Evolutionary conservation across 2,888 invertebrate species (phyloP).

Genomic region (Luffia ferchaultella): DNA sequence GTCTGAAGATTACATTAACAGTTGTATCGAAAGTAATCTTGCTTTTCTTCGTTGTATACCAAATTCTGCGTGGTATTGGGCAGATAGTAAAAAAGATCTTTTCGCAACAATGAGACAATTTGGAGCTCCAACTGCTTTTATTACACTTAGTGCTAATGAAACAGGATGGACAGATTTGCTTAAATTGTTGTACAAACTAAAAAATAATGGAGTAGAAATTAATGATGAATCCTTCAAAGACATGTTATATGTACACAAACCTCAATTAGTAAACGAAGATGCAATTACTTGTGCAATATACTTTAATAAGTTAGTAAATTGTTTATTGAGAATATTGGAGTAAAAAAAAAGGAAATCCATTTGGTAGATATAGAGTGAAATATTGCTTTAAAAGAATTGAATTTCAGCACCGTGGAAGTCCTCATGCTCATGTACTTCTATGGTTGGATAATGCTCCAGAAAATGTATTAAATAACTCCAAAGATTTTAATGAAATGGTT

Average conservation of each 20-base stretch:
- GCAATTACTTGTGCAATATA: conserved; percentile 24
- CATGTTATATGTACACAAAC: conserved; percentile 18
- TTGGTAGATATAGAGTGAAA: conserved; percentile 21
- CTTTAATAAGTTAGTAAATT: conserved; percentile 30
- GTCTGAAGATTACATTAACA: conserved; percentile 23
- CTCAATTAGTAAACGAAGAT: conserved; percentile 23
- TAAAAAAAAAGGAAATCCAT: conserved; percentile 24
- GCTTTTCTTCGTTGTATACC: conserved; percentile 29
- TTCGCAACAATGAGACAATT: conserved; percentile 37
- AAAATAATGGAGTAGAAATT: conserved; percentile 18
- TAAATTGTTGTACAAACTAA: conserved; percentile 26
- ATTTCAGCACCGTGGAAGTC: conserved; percentile 30
- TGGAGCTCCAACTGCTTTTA: conserved; percentile 31
- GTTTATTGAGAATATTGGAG: conserved; percentile 20
- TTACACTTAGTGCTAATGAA: conserved; percentile 37
- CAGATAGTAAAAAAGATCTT: conserved; percentile 28
- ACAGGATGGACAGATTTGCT: conserved; percentile 25
- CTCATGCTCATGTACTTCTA: conserved; percentile 26
- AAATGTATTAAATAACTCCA: conserved; percentile 12
- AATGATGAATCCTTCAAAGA: conserved; percentile 16
- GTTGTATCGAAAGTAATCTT: conserved; percentile 26
- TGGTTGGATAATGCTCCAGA: conserved; percentile 29
- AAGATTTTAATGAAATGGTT: conserved; percentile 18
- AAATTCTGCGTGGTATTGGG: conserved; percentile 33
- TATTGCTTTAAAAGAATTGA: conserved; percentile 28